Percentiles rank a stretch among this genome's conserved stretches.
These are phyloP conservation scores for Probosciger aterrimus DNA, from an alignment of 2,113 vertebrate species.

Conservation along the genomic window DNA sequence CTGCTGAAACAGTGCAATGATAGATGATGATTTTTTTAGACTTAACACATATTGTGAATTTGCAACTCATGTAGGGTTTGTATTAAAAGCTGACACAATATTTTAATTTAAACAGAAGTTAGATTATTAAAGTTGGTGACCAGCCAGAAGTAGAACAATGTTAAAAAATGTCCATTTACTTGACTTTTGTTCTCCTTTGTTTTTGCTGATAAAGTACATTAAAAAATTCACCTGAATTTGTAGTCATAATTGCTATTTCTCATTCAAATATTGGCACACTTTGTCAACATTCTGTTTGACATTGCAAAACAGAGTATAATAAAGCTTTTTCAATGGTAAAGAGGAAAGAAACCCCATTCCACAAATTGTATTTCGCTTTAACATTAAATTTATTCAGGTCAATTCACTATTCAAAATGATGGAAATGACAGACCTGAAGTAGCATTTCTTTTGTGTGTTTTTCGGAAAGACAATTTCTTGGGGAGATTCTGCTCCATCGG, in stretches of 20 bases:
- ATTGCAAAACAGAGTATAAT: neutral
- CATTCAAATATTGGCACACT: neutral
- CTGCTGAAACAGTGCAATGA: conserved; percentile 27
- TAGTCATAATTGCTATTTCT: neutral
- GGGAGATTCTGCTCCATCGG: neutral
- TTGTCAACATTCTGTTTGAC: neutral
- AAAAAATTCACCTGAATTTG: neutral
- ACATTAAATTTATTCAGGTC: neutral
- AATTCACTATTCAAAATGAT: neutral
- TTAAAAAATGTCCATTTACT: conserved; percentile 20
- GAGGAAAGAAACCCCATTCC: neutral
- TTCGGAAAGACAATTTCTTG: neutral
- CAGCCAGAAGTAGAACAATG: conserved; percentile 22
- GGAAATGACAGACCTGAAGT: neutral
- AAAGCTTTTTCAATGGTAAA: neutral
- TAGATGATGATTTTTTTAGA: conserved; percentile 54
- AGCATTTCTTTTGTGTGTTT: neutral
- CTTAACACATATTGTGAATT: conserved; percentile 14
- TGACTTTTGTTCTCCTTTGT: neutral
- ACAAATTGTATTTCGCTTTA: neutral
- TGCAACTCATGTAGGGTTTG: neutral
- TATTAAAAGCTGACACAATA: conserved; percentile 37
- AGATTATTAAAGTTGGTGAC: conserved; percentile 41
- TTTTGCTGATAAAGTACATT: conserved; percentile 3
- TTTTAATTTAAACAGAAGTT: conserved; percentile 59